Base-by-base conservation (phyloP, 2,113 vertebrate genomes). In the Budorcas taxicolor region DNA sequence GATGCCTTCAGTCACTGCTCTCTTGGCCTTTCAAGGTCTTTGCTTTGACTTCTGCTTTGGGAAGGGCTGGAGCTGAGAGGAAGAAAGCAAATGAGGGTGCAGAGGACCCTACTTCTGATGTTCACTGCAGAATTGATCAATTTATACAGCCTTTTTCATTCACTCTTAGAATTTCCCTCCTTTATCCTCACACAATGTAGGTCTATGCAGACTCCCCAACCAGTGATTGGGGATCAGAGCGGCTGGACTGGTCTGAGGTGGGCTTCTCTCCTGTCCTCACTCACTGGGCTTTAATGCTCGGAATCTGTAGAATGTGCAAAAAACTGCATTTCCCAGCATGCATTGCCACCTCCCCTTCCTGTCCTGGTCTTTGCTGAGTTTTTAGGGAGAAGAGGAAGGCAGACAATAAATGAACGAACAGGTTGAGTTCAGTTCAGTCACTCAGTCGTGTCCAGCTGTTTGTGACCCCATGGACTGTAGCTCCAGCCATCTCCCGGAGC, bases 91-190 rank as follows among this genome's bases (percentile, higher is more conserved):
- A 47, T 31, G 29, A 19, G 29, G 4, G 29, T 50, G 29, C 4
- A 16, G 16, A 2, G 0, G 76, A 1, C 9, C 45, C 29, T 16
- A 19, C 45, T 19, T 19, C 45, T 0, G 1, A 17, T 19, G 15
- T 50, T 50, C 29, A 81, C 15, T 31, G 15, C 45, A 47, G 78
- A 33, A 33, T 17, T 81, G 29, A 50, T 6, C 9, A 47, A 50
- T 82, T 52, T 82, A 52, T 45, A 19, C 11, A 83, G 6, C 29
- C 40, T 17, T 52, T 97, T 50, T 86, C 29, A 90, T 87, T 94
- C 17, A 27, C 29, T 93, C 10, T 76, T 86, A 74, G 40, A 82
- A 76, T 82, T 53, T 83, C 83, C 64, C 43, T 87, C 10, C 45
- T 71, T 55, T 19, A 43, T 80, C 45, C 45, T 84, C 67, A 43